These are phyloP conservation scores for Xiphydria camelus DNA, from an alignment of 2,888 invertebrate genomes.

Conservation along the genomic window DNA sequence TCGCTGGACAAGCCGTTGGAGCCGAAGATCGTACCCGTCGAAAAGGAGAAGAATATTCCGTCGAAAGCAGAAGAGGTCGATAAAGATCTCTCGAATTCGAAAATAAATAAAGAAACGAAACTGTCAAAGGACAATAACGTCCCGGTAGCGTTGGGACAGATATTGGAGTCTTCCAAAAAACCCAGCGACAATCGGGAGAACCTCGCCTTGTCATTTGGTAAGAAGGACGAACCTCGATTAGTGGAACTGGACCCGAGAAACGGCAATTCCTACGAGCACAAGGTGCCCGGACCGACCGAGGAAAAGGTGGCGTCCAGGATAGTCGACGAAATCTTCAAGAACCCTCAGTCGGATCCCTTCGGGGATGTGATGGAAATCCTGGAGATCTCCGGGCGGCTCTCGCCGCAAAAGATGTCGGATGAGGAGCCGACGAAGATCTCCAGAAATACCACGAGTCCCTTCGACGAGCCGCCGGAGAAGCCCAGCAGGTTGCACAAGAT, in stretches of 20 bases:
- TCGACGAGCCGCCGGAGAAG: constrained; percentile 41
- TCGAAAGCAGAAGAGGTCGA: background rate
- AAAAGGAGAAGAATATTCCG: constrained; percentile 9
- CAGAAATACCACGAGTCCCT: background rate
- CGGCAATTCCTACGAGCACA: constrained; percentile 6
- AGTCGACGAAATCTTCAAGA: background rate
- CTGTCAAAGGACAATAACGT: too few relatives aligned
- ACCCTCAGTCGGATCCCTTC: constrained; percentile 6
- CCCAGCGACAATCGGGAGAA: constrained; percentile 27
- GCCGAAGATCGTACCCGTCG: constrained; percentile 30
- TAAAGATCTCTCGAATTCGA: background rate
- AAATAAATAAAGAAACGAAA: too few relatives aligned
- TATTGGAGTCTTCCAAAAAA: constrained; percentile 16
- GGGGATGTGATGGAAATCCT: background rate
- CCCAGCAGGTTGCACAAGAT: constrained; percentile 40
- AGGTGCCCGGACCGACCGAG: background rate
- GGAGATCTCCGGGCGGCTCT: background rate
- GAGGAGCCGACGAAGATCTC: background rate
- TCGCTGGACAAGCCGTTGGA: constrained; percentile 29
- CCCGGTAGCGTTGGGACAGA: constrained; percentile 15
- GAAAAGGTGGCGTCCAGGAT: constrained; percentile 1
- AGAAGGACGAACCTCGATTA: constrained; percentile 23
- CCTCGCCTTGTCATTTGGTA: too few relatives aligned
- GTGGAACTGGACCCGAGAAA: constrained; percentile 22
- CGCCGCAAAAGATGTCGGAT: too few relatives aligned